Conservation (phyloP, 2,113 vertebrate species). For the Calidris pugnax region DNA sequence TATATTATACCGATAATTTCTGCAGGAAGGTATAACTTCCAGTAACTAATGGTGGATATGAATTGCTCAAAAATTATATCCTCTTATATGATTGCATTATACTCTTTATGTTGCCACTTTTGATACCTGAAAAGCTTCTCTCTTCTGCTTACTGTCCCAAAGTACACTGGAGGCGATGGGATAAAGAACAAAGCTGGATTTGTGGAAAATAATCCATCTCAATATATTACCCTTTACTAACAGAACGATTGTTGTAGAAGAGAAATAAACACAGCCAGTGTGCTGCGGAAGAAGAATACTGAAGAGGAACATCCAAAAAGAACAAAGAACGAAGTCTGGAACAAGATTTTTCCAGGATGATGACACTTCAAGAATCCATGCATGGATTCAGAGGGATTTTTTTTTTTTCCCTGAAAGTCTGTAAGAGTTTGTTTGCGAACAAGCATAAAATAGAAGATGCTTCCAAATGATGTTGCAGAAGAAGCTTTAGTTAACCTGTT, state of each 20-base stretch:
- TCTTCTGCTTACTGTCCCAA: constrained; percentile 28
- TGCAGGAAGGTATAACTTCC: neutral
- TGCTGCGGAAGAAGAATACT: constrained; percentile 28
- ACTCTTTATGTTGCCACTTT: constrained; percentile 4
- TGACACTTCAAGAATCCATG: constrained; percentile 20
- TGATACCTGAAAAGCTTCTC: constrained; percentile 54
- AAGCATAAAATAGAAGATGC: neutral
- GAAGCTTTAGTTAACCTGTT: neutral
- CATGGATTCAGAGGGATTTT: neutral
- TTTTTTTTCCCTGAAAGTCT: neutral
- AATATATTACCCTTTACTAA: constrained; percentile 11
- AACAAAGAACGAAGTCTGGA: constrained; percentile 6
- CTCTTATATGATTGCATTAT: neutral
- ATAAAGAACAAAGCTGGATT: constrained; percentile 65
- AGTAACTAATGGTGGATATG: neutral
- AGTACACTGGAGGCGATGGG: neutral
- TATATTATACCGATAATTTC: neutral
- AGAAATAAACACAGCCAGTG: constrained; percentile 35
- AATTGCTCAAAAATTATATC: neutral
- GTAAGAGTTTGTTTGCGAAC: neutral
- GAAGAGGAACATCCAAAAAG: neutral
- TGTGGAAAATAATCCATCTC: constrained; percentile 56
- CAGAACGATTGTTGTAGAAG: neutral
- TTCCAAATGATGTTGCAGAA: neutral
- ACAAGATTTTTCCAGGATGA: constrained; percentile 37